Evolutionary conservation across 2,888 invertebrate species (phyloP), one percentile per base, ranked within the genome.

Genomic region (Ochlodes sylvanus): DNA sequence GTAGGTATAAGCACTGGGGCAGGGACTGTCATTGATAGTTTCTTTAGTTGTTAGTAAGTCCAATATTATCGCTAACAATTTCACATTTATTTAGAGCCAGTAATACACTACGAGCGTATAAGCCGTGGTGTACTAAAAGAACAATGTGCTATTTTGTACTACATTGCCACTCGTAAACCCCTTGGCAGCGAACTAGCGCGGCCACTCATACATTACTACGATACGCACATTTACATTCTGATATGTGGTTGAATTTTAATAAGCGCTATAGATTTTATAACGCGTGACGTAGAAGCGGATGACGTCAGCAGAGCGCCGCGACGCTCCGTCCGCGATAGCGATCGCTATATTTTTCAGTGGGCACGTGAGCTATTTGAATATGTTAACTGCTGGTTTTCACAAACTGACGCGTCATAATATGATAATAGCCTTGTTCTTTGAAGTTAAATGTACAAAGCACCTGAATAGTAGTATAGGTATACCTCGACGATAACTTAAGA

Each of bases 161-260:
- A 5, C 27, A 27, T 27, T 27, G 27, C 4, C 56, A 21, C n/a
- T 41, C 58, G 52, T 66, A 60, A 66, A 60, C 66, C n/a, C 9
- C 56, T 58, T 66, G 66, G 66, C 66, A 66, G 14, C 21, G 64
- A n/a, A 38, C 64, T 19, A 17, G 32, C 2, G 47, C 38, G 19
- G 34, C 17, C 41, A 52, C 32, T 60, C 41, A 52, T 12, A 47
- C 44, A 60, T 44, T 12, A 47, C 27, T 60, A 17, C 61, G 61
- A 47, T 32, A 42, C 52, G 58, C 60, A 41, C 54, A 60, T 54
- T 66, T 42, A 38, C 41, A 34, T 61, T 47, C 15, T 32, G 52
- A 50, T 65, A 60, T 60, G 58, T 60, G 41, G 52, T 38, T 52
- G 14, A 66, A 66, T 58, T 66, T 66, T 41, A 66, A 66, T 66